Evolutionary conservation across 2,888 invertebrate species (phyloP).

Genomic region (Drosophila buzzatii): DNA sequence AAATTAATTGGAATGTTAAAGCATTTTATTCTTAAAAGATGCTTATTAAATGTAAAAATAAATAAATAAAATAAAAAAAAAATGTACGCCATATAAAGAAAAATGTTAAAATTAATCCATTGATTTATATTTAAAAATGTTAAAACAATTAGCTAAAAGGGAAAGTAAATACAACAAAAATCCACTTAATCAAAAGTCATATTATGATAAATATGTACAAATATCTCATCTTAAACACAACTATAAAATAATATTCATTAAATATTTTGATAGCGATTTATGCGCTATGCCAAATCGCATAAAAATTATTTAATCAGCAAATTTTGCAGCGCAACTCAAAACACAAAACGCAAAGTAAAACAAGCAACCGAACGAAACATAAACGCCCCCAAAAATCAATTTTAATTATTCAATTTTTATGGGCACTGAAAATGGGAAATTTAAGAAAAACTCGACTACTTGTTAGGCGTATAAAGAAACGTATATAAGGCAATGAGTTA

Average conservation of each 20-base stretch:
- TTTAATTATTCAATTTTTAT: slow-evolving; percentile 61
- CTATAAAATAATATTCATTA: slow-evolving; percentile 21
- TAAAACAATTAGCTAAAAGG: background rate
- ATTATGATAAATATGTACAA: background rate
- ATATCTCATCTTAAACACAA: background rate
- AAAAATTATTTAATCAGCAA: slow-evolving; percentile 34
- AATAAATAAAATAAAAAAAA: too few species aligned
- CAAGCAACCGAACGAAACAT: slow-evolving; percentile 8
- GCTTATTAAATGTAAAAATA: too few species aligned
- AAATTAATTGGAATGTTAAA: too few species aligned
- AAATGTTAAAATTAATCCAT: too few species aligned
- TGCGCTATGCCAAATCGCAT: slow-evolving; percentile 12
- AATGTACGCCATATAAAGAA: too few species aligned
- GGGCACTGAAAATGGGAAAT: slow-evolving; percentile 23
- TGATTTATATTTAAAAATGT: background rate
- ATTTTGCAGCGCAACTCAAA: slow-evolving; percentile 20
- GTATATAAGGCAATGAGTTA: background rate
- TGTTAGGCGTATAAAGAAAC: background rate
- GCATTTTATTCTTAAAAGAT: too few species aligned
- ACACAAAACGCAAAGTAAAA: slow-evolving; percentile 5
- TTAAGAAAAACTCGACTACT: slow-evolving; percentile 8
- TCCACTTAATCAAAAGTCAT: background rate
- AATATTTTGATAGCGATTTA: slow-evolving; percentile 19
- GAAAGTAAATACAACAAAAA: slow-evolving; percentile 1
- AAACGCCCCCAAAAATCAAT: slow-evolving; percentile 63